Conservation (phyloP, 1,140 invertebrate species). For the Macrobrachium nipponense region DNA sequence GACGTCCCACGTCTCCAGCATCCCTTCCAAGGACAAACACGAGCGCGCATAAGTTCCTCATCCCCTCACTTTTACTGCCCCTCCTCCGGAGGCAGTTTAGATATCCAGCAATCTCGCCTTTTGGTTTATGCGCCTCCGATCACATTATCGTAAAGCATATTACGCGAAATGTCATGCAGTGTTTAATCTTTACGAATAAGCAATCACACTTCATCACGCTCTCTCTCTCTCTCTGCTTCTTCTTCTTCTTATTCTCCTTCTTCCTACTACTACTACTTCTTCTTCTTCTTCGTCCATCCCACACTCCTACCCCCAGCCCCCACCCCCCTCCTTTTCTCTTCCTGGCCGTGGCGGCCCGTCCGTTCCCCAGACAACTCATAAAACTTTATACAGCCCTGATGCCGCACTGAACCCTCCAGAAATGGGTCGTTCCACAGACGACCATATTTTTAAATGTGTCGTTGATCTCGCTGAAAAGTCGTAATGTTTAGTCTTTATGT, state of each 20-base stretch:
- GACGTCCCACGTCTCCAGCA: neutral
- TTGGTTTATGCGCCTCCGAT: no score
- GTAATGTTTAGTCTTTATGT: conserved; percentile 55
- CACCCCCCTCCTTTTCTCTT: neutral
- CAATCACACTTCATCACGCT: neutral
- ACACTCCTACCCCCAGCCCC: no score
- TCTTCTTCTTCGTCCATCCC: neutral
- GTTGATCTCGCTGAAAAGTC: conserved; percentile 52
- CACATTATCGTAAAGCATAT: no score
- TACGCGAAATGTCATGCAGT: neutral
- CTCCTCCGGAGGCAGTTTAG: no score
- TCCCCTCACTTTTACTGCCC: no score
- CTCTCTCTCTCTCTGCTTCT: neutral
- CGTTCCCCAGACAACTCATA: conserved; percentile 31
- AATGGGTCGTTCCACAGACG: conserved; percentile 53
- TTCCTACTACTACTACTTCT: neutral
- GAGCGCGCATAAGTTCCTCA: no score
- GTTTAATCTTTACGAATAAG: neutral
- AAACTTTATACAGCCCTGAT: conserved; percentile 53
- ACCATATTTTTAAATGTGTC: conserved; percentile 59
- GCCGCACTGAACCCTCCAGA: conserved; percentile 31
- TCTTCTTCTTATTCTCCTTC: neutral
- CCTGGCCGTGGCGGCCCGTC: neutral
- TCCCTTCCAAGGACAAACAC: neutral
- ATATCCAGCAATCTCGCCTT: no score